These are phyloP conservation scores for Calameuta filiformis DNA, from an alignment of 2,888 invertebrate genomes.

Conservation along the genomic window DNA sequence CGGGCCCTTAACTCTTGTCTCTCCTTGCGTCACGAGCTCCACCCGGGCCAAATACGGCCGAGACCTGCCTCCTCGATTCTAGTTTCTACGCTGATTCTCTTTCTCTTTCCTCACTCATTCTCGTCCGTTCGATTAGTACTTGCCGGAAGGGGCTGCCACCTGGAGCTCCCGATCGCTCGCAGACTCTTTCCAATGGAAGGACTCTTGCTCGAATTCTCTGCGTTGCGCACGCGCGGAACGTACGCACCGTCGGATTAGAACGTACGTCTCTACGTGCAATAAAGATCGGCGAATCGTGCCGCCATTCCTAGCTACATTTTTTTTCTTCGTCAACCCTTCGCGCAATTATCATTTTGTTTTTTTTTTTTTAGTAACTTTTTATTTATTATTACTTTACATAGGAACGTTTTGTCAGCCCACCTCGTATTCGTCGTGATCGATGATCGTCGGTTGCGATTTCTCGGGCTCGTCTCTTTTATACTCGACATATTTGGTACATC, in stretches of 20 bases:
- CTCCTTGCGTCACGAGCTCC: too few relatives aligned
- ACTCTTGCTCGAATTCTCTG: neutral
- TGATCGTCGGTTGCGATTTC: neutral
- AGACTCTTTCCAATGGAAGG: too few relatives aligned
- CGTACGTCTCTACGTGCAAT: too few relatives aligned
- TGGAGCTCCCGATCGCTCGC: too few relatives aligned
- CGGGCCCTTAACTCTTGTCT: too few relatives aligned
- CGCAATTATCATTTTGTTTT: constrained; percentile 22
- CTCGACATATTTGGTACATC: too few relatives aligned
- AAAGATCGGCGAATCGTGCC: too few relatives aligned
- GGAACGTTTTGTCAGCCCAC: constrained; percentile 61
- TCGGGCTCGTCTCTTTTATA: neutral
- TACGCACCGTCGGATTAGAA: too few relatives aligned
- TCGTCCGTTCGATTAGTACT: neutral
- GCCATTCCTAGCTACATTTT: constrained; percentile 3
- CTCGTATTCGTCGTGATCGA: constrained; percentile 9
- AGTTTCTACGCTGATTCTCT: neutral
- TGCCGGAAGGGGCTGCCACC: too few relatives aligned
- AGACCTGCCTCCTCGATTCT: too few relatives aligned
- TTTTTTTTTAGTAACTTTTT: constrained; percentile 44
- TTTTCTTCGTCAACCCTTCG: constrained; percentile 27
- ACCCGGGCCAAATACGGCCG: too few relatives aligned
- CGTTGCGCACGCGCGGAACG: neutral
- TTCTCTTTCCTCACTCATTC: neutral
- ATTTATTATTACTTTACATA: constrained; percentile 65